Percentiles rank a stretch among this genome's conserved stretches.
These are phyloP conservation scores for Hecatera dysodea DNA, from an alignment of 2,888 invertebrate species.

Conservation along the genomic window DNA sequence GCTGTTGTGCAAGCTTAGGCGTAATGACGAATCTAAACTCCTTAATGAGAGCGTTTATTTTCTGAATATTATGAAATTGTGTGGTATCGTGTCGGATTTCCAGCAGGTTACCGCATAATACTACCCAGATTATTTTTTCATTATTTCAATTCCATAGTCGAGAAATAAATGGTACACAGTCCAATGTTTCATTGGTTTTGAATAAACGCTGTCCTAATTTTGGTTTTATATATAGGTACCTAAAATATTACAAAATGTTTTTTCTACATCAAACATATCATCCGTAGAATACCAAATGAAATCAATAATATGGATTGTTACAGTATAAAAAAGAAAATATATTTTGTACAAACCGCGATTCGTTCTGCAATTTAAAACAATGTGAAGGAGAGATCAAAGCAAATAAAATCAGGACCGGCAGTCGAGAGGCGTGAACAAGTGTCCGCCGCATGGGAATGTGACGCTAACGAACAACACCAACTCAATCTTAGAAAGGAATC, in stretches of 20 bases:
- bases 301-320: conserved; percentile 15
- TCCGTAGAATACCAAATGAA: background rate
- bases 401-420: conserved; percentile 46
- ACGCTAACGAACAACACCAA: conserved; percentile 56
- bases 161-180: background rate
- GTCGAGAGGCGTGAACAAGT: conserved; percentile 56
- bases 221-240: background rate
- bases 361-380: conserved; percentile 58
- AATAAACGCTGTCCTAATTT: conserved; percentile 10
- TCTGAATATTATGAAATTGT: background rate
- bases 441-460: conserved; percentile 52
- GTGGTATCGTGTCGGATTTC: background rate
- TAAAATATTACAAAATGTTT: conserved; percentile 8
- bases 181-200: background rate
- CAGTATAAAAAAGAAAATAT: conserved; percentile 31
- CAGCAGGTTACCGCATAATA: too few relatives aligned
- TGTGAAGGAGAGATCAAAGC: conserved; percentile 61
- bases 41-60: conserved; percentile 2
- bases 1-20: background rate
- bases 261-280: background rate
- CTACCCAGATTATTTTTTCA: background rate
- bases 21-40: too few relatives aligned
- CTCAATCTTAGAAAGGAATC: conserved; percentile 42
- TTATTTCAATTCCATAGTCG: background rate
- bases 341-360: conserved; percentile 21